These are phyloP conservation scores for Malachius bipustulatus DNA, from an alignment of 2,888 invertebrate species.

Conservation along the genomic window DNA sequence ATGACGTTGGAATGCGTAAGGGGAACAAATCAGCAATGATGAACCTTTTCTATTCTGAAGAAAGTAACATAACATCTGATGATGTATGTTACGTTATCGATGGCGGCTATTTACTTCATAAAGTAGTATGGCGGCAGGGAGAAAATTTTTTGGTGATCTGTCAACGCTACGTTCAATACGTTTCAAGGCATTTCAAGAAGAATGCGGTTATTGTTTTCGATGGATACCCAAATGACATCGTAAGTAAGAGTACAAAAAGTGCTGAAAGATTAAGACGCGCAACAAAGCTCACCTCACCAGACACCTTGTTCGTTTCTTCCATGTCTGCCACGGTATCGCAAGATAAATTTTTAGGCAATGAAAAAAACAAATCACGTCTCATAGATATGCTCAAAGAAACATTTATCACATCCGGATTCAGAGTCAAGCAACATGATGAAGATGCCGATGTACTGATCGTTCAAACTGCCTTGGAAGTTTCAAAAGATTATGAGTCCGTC, in stretches of 20 bases:
- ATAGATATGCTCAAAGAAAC: constrained; percentile 19
- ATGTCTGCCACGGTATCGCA: constrained; percentile 10
- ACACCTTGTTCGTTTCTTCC: constrained; percentile 15
- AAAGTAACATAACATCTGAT: no score
- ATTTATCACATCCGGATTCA: no score
- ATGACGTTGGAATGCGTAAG: constrained; percentile 5
- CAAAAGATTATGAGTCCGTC: constrained; percentile 10
- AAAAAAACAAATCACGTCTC: constrained; percentile 19
- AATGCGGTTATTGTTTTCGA: constrained; percentile 18
- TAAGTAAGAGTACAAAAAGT: constrained; percentile 19
- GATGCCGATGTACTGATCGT: constrained; percentile 5
- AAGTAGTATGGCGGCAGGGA: constrained; percentile 21
- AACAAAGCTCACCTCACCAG: constrained; percentile 20
- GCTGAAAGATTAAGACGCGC: constrained; percentile 20
- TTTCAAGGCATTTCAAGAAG: constrained; percentile 17
- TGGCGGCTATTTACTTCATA: constrained; percentile 22
- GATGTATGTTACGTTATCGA: constrained; percentile 19
- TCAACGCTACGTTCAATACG: constrained; percentile 19
- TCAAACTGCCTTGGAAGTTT: constrained; percentile 15
- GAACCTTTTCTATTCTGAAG: not conserved
- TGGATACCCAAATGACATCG: constrained; percentile 21
- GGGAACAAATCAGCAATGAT: constrained; percentile 5
- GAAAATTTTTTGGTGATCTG: constrained; percentile 20
- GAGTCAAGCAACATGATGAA: not conserved
- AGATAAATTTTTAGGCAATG: constrained; percentile 18